phyloP scores from a whole-genome alignment of 2,113 vertebrate species.

The Scatophagus argus region DNA sequence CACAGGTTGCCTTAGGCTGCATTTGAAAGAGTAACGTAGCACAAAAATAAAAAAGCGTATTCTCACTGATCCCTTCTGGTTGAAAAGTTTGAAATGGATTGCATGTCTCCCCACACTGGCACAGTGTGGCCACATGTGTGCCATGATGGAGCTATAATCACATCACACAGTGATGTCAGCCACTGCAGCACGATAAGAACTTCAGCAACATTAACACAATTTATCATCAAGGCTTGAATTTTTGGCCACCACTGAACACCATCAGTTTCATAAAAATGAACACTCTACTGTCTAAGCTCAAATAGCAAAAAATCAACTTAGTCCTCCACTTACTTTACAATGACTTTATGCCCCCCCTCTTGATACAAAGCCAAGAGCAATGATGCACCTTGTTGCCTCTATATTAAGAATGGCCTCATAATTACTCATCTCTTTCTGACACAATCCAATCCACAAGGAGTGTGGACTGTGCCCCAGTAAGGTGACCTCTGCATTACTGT shows the following conservation, averaged over 20 bases:
- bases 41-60: constrained; percentile 13
- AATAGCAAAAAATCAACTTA: constrained; percentile 67
- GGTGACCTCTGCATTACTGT: constrained; percentile 60
- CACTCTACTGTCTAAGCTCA: constrained; percentile 29
- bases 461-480: constrained; percentile 42
- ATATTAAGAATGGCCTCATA: constrained; percentile 31
- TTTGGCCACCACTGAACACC: not conserved
- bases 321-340: constrained; percentile 74
- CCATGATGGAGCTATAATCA: not conserved
- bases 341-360: constrained; percentile 64
- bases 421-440: constrained; percentile 55
- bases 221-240: too few relatives aligned
- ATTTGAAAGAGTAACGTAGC: constrained; percentile 23
- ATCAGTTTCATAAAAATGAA: constrained; percentile 32
- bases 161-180: not conserved
- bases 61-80: not conserved
- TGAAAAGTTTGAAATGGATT: constrained; percentile 4
- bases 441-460: constrained; percentile 34
- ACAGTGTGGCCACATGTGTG: not conserved
- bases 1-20: constrained; percentile 5
- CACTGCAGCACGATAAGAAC: not conserved
- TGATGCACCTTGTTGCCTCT: constrained; percentile 46
- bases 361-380: constrained; percentile 64
- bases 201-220: not conserved
- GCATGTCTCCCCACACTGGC: not conserved